phyloP scores from a whole-genome alignment of 1,140 invertebrate genomes.

The Muscidifurax raptorellus region DNA sequence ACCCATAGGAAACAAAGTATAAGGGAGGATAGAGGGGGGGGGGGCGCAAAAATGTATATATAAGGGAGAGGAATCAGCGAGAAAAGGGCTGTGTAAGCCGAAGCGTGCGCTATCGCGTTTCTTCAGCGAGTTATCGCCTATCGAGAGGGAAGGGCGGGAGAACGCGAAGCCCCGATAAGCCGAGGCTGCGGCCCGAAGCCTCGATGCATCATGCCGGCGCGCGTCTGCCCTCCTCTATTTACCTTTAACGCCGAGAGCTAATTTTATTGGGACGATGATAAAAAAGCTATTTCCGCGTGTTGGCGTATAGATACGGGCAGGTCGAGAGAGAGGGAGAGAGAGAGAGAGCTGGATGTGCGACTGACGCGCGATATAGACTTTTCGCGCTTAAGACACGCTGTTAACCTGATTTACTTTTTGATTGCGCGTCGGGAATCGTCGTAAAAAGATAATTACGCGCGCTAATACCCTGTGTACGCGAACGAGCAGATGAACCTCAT shows the following conservation, averaged over 20 bases:
- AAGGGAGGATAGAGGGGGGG: neutral
- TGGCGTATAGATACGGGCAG: neutral
- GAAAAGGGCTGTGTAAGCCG: constrained; percentile 14
- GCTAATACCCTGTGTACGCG: neutral
- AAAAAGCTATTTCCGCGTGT: constrained; percentile 3
- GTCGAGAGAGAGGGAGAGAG: too few species aligned
- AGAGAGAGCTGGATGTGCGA: too few species aligned
- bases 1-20: neutral
- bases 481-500: neutral
- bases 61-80: neutral
- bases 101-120: constrained; percentile 17
- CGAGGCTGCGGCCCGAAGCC: neutral
- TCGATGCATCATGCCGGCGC: neutral
- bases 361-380: neutral
- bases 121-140: constrained; percentile 8
- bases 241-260: neutral
- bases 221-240: neutral
- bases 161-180: neutral
- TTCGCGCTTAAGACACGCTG: constrained; percentile 2
- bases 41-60: neutral
- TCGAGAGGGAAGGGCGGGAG: neutral
- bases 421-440: neutral
- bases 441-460: neutral
- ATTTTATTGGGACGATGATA: constrained; percentile 13
- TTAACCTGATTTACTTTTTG: constrained; percentile 25